Evolutionary conservation across 2,797 vertebrate species (phyloP).

Genomic region (Myotis findleyi): DNA sequence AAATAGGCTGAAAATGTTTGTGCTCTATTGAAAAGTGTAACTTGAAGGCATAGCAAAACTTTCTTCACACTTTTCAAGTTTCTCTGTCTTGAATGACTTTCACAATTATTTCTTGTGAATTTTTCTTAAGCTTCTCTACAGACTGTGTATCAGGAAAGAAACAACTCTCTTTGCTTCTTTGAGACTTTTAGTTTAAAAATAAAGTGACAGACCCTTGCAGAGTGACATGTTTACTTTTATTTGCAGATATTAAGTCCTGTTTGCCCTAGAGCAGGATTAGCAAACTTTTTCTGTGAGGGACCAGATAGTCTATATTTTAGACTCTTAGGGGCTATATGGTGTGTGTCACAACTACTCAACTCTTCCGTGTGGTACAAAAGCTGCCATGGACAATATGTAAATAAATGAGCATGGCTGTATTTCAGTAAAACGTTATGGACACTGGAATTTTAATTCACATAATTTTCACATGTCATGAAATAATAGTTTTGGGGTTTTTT

Average conservation of each 20-base stretch:
- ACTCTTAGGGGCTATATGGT: background rate
- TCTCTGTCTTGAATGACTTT: conserved; percentile 16
- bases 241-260: background rate
- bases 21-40: background rate
- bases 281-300: background rate
- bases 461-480: background rate
- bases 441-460: background rate
- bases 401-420: background rate
- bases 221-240: background rate
- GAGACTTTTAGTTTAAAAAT: conserved; percentile 17
- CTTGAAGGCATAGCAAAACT: background rate
- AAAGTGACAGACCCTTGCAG: conserved; percentile 1
- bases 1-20: background rate
- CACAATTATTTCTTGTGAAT: background rate
- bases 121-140: background rate
- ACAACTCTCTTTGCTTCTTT: background rate
- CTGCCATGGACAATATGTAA: background rate
- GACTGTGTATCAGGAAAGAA: background rate
- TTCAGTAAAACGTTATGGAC: background rate
- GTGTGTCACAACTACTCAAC: background rate
- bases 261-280: background rate
- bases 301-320: background rate
- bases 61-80: background rate
- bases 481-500: background rate
- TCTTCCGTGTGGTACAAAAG: rapidly evolving